Percentiles rank a stretch among this genome's conserved stretches.
These are phyloP conservation scores for Epizoanthus fatuus DNA, from an alignment of 92 coral and sea anemone genomes.

Conservation along the genomic window DNA sequence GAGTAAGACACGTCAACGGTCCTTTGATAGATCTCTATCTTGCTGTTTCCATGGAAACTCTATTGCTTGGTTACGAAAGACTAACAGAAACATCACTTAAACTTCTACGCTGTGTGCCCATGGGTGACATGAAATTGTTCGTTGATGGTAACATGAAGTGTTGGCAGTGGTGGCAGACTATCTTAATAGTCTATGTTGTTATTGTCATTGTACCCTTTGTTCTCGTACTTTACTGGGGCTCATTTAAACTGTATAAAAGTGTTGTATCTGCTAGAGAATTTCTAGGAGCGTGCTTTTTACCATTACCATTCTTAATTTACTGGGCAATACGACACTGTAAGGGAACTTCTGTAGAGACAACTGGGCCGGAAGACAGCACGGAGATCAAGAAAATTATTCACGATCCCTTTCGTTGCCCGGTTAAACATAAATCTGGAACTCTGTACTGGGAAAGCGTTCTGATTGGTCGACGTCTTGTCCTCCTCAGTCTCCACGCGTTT, in stretches of 20 bases:
- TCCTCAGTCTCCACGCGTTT: conserved; percentile 35
- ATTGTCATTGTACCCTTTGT: conserved; percentile 7
- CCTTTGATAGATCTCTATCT: conserved; percentile 22
- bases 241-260: conserved; percentile 28
- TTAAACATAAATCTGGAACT: conserved; percentile 11
- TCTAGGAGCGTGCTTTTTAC: conserved; percentile 36
- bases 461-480: conserved; percentile 39
- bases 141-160: conserved; percentile 55
- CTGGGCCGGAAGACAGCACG: background rate
- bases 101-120: conserved; percentile 56
- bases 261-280: conserved; percentile 38
- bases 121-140: conserved; percentile 41
- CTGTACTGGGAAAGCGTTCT: conserved; percentile 55
- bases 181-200: background rate
- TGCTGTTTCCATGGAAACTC: conserved; percentile 48
- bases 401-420: conserved; percentile 37
- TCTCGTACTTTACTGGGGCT: conserved; percentile 51
- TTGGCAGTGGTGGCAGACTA: conserved; percentile 60
- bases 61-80: conserved; percentile 65
- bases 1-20: background rate
- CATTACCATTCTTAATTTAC: conserved; percentile 28
- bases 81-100: conserved; percentile 59
- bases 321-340: conserved; percentile 25
- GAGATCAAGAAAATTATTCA: conserved; percentile 40
- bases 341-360: background rate